These are phyloP conservation scores for Nibea albiflora DNA, from an alignment of 2,113 vertebrate genomes.

Conservation along the genomic window DNA sequence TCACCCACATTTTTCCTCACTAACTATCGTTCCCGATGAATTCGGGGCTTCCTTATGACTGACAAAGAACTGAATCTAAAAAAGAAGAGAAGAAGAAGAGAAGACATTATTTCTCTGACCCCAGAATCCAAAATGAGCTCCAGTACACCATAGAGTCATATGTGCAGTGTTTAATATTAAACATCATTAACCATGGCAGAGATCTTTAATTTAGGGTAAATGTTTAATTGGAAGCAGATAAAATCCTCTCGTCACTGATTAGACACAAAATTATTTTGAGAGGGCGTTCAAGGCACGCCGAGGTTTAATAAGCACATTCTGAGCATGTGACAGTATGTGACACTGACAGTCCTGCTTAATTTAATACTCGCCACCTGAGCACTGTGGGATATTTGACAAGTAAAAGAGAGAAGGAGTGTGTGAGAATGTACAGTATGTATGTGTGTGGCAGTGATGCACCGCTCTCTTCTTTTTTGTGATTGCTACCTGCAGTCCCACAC, in stretches of 20 bases:
- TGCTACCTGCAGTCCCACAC: conserved; percentile 50
- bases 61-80: conserved; percentile 23
- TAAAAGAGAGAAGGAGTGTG: neutral
- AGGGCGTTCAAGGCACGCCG: conserved; percentile 28
- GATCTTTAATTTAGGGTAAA: neutral
- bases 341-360: conserved; percentile 47
- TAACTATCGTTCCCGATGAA: conserved; percentile 49
- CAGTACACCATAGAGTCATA: neutral
- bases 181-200: neutral
- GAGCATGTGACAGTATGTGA: conserved; percentile 39
- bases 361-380: conserved; percentile 18
- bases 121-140: neutral
- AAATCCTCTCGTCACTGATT: conserved; percentile 20
- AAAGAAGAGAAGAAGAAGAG: neutral
- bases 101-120: conserved; percentile 6
- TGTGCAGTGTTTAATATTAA: neutral
- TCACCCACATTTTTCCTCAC: conserved; percentile 59
- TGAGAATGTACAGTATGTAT: conserved; percentile 10
- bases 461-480: conserved; percentile 23
- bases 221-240: conserved; percentile 23
- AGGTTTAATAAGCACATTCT: conserved; percentile 53
- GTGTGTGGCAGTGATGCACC: neutral
- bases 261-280: conserved; percentile 16
- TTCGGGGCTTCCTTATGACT: conserved; percentile 33
- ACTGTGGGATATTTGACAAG: conserved; percentile 30